These are phyloP conservation scores for Cyanoramphus novaezelandiae DNA, from an alignment of 2,113 vertebrate species.

Conservation along the genomic window DNA sequence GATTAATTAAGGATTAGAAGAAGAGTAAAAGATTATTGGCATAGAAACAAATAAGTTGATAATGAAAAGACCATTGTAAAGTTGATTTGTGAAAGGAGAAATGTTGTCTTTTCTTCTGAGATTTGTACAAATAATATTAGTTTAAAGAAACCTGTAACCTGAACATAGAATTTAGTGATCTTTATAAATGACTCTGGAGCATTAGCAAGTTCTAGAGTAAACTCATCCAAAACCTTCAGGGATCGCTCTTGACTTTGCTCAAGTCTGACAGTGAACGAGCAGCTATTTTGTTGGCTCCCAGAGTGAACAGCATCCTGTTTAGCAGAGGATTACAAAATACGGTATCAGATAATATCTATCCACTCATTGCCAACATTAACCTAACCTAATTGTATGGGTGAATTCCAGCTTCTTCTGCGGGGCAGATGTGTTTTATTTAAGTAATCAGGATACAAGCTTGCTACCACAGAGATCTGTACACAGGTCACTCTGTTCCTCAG, in stretches of 20 bases:
- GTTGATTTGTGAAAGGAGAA: background rate
- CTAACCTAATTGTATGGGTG: constrained; percentile 8
- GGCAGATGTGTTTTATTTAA: background rate
- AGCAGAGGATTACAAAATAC: constrained; percentile 31
- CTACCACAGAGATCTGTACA: background rate
- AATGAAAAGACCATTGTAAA: constrained; percentile 16
- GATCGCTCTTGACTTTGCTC: background rate
- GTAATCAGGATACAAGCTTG: background rate
- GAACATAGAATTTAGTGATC: background rate
- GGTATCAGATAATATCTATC: background rate
- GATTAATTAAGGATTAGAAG: constrained; percentile 29
- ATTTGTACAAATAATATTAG: background rate
- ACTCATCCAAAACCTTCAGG: background rate
- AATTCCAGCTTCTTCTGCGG: constrained; percentile 22
- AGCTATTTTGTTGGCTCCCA: constrained; percentile 4
- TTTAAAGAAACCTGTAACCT: background rate
- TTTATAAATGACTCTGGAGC: background rate
- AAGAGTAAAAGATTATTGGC: background rate
- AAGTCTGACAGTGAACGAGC: background rate
- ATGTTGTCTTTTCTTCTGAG: background rate
- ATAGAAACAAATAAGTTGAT: background rate
- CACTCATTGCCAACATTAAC: background rate
- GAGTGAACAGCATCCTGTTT: constrained; percentile 16
- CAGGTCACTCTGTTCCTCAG: background rate
- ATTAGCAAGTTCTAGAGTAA: background rate